A percentile compares a stretch with the other conserved stretches of the same genome.
phyloP scores from a whole-genome alignment of 2,888 invertebrate species.

The Conchocele bisecta region DNA sequence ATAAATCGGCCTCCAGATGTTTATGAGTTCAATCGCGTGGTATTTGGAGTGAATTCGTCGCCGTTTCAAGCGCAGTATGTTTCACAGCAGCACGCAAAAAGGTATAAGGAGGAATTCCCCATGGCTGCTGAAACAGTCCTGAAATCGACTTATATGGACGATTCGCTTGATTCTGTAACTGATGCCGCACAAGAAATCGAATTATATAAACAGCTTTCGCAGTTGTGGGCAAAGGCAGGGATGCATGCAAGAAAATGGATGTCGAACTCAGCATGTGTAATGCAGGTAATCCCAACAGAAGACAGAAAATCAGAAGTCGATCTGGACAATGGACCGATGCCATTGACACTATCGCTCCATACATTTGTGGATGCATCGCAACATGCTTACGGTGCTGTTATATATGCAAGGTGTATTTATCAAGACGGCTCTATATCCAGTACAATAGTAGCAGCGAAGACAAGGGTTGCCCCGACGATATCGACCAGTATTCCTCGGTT shows the following conservation, averaged over 20 bases:
- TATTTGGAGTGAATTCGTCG: constrained; percentile 53
- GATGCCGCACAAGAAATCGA: background rate
- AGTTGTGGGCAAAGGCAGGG: constrained; percentile 7
- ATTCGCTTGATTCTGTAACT: constrained; percentile 42
- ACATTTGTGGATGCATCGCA: constrained; percentile 50
- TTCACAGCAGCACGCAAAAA: constrained; percentile 32
- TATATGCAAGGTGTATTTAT: constrained; percentile 34
- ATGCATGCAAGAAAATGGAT: background rate
- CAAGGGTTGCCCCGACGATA: constrained; percentile 29
- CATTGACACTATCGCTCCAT: constrained; percentile 19
- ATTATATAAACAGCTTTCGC: constrained; percentile 4
- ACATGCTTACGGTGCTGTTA: constrained; percentile 30
- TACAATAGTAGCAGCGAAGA: constrained; percentile 31
- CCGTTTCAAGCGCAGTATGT: constrained; percentile 46
- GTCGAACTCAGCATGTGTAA: background rate
- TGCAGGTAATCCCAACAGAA: background rate
- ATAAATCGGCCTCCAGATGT: constrained; percentile 16
- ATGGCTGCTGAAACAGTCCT: constrained; percentile 37
- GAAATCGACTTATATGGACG: constrained; percentile 53
- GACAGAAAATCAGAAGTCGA: no score
- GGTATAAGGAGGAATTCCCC: constrained; percentile 11
- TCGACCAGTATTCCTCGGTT: constrained; percentile 32
- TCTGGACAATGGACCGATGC: background rate
- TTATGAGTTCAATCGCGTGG: constrained; percentile 37
- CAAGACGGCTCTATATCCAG: constrained; percentile 2